Evolutionary conservation across 2,797 vertebrate genomes (phyloP), one percentile per base, ranked within the genome.

Genomic region (Alexandromys oeconomus): DNA sequence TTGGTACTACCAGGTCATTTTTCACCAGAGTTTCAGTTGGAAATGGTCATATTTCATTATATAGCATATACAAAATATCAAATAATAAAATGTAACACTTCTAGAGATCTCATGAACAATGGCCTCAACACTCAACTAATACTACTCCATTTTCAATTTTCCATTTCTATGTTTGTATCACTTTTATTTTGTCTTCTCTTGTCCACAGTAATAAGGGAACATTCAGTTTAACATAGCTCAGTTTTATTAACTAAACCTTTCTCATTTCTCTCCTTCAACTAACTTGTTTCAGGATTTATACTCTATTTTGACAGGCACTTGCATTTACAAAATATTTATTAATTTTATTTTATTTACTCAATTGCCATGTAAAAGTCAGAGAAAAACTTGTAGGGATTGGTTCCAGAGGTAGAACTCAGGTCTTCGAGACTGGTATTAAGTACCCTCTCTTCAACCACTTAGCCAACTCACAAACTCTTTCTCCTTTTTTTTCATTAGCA

Each of bases 241-340:
- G 57, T 73, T 93, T 93, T 93, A 27, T 87, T 88, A 80, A 86
- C n/a, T 71, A 93, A 76, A 51, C 2, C 6, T 80, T 91, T 91
- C 57, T 7, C 7, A 88, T 80, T 93, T 88, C 14, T 27, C 11
- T 85, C 21, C 57, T 89, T 11, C 46, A 88, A 78, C 59, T 54
- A 14, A 77, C n/a, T 40, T 88, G 14, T 34, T 34, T 84, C 43
- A 8, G 54, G 31, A 67, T 90, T 67, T 82, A 86, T 29, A 81
- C n/a, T 25, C 19, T 80, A 3, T 59, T 59, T 87, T 8, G 59
- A 23, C 76, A 84, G 63, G 87, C 63, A 82, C 81, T 81, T 59
- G 37, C 79, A 81, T 59, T 81, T 37, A 27, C 15, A 81, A 59
- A 57, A 37, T 59, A 81, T 15, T 81, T 79, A 25, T 21, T 21